Evolutionary conservation across 2,888 invertebrate genomes (phyloP).

Genomic region (Drosophila austrosaltans): DNA sequence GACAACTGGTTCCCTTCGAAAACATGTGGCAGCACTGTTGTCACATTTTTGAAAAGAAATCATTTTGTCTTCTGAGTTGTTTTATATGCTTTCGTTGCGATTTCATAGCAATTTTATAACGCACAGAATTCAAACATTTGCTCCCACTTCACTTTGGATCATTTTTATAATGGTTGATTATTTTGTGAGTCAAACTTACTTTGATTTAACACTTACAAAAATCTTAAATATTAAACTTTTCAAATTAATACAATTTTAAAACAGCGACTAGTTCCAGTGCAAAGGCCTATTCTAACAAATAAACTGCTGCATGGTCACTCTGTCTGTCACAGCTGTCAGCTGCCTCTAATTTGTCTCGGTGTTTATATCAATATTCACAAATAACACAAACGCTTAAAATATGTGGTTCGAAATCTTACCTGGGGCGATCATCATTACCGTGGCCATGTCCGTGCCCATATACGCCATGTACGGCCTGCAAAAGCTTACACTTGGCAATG

Average conservation of each 20-base stretch:
- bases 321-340: slow-evolving; percentile 30
- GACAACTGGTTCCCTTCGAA: neutral
- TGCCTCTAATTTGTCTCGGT: slow-evolving; percentile 13
- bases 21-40: no score
- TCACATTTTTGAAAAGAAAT: no score
- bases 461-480: slow-evolving; percentile 87
- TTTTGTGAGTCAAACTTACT: no score
- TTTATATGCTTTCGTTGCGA: no score
- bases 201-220: no score
- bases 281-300: neutral
- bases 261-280: neutral
- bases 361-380: slow-evolving; percentile 24
- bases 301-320: neutral
- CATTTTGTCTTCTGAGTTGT: no score
- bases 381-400: slow-evolving; percentile 46
- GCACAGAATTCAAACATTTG: no score
- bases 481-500: slow-evolving; percentile 86
- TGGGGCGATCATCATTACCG: slow-evolving; percentile 86
- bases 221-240: neutral
- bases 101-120: no score
- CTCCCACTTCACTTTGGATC: no score
- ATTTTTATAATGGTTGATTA: no score
- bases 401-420: slow-evolving; percentile 92
- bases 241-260: neutral
- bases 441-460: slow-evolving; percentile 86